Conservation (phyloP, 2,888 invertebrate species). For the Siphlonurus alternatus region DNA sequence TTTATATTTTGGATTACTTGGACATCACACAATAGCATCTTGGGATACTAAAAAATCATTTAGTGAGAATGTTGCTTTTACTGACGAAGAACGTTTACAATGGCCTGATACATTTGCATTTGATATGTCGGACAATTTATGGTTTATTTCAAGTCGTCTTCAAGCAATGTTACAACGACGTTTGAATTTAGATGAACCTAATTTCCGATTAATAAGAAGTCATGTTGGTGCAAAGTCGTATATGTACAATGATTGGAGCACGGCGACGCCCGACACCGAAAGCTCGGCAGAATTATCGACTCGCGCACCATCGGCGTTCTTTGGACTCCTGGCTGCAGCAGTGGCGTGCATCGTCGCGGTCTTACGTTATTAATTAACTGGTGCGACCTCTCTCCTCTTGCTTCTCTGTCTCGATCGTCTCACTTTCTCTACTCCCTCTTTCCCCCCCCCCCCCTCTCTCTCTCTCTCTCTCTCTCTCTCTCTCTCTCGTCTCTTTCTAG, state of each 20-base stretch:
- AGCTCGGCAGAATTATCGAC: no score
- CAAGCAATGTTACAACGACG: conserved; percentile 45
- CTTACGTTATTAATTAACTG: not conserved
- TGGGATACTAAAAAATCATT: conserved; percentile 41
- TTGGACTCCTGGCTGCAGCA: conserved; percentile 1
- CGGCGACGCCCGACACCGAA: not conserved
- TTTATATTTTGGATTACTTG: conserved; percentile 50
- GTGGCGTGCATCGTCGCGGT: not conserved
- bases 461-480: not conserved
- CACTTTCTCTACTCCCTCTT: not conserved
- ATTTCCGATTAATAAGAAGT: conserved; percentile 47
- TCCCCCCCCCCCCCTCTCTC: not conserved
- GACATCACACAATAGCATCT: conserved; percentile 47
- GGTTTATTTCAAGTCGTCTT: conserved; percentile 47
- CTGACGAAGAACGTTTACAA: conserved; percentile 47
- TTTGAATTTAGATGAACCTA: conserved; percentile 38
- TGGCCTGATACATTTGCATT: conserved; percentile 53
- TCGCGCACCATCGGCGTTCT: conserved; percentile 1
- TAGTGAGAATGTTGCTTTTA: not conserved
- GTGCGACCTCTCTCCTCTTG: conserved; percentile 1
- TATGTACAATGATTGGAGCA: conserved; percentile 28
- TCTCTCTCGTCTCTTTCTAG: not conserved
- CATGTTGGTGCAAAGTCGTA: conserved; percentile 45
- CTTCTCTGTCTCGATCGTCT: no score
- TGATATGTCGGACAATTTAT: conserved; percentile 45